phyloP scores from a whole-genome alignment of 2,797 vertebrate genomes.

The Cottoperca gobio region DNA sequence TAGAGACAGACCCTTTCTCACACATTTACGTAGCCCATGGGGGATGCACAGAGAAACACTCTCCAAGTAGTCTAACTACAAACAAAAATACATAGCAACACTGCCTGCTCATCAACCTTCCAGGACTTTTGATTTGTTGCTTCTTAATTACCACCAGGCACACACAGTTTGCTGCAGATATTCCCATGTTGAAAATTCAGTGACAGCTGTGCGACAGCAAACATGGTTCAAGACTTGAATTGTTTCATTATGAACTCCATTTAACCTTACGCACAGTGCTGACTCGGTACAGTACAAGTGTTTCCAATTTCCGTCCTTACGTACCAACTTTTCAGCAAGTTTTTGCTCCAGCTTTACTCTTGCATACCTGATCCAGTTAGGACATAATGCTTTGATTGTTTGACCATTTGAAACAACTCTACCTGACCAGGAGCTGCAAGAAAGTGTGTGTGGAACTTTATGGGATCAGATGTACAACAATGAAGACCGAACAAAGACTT shows the following conservation, averaged over 20 bases:
- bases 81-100: constrained; percentile 40
- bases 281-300: constrained; percentile 6
- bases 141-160: constrained; percentile 61
- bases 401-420: constrained; percentile 2
- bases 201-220: constrained; percentile 38
- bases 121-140: constrained; percentile 52
- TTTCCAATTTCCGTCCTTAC: constrained; percentile 24
- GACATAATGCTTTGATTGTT: constrained; percentile 9
- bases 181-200: constrained; percentile 18
- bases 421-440: background rate
- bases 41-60: constrained; percentile 24
- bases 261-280: constrained; percentile 30
- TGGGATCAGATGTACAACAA: constrained; percentile 8
- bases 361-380: background rate
- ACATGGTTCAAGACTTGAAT: constrained; percentile 25
- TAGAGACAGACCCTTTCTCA: constrained; percentile 15
- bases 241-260: constrained; percentile 42
- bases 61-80: constrained; percentile 17
- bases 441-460: constrained; percentile 14
- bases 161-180: constrained; percentile 18
- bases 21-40: constrained; percentile 5
- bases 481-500: constrained; percentile 19
- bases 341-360: background rate
- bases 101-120: constrained; percentile 35
- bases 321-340: background rate